These are phyloP conservation scores for silkworm (Bombyx mori) DNA, from an alignment of 1,140 invertebrate species.

Conservation along the genomic window ASM3026992v2 NC_085109.1:397501-398000, in stretches of 20 bases:
- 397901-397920: conserved; percentile 21
- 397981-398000: conserved; percentile 2
- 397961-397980: conserved; percentile 21
- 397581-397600: too few species aligned
- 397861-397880: not conserved
- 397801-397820: not conserved
- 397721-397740: conserved; percentile 8
- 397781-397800: conserved; percentile 17
- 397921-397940: conserved; percentile 31
- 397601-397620: not conserved
- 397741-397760: conserved; percentile 2
- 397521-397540: too few species aligned
- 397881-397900: conserved; percentile 27
- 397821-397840: not conserved
- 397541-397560: too few species aligned
- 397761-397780: conserved; percentile 3
- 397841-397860: not conserved
- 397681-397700: conserved; percentile 19
- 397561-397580: too few species aligned
- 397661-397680: conserved; percentile 7
- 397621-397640: conserved; percentile 13
- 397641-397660: conserved; percentile 11
- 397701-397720: conserved; percentile 7
- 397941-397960: conserved; percentile 29
- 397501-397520: too few species aligned